These are phyloP conservation scores for Sorex araneus DNA, from an alignment of 2,113 vertebrate genomes.

Conservation along the genomic window DNA sequence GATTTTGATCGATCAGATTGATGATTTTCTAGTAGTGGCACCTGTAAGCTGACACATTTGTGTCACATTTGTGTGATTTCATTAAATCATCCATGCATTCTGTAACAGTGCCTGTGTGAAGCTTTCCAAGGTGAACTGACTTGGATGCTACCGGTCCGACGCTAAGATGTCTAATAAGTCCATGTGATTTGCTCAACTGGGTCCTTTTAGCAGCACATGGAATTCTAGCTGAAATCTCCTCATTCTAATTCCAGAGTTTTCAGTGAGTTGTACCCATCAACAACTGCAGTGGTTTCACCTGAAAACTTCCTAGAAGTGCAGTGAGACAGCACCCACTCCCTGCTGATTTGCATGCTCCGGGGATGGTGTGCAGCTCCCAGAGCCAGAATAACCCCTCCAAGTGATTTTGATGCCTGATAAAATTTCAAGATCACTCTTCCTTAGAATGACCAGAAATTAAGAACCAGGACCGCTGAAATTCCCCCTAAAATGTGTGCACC, in stretches of 20 bases:
- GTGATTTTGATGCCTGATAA: background rate
- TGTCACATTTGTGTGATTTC: background rate
- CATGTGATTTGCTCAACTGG: background rate
- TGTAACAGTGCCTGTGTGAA: background rate
- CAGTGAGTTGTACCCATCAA: background rate
- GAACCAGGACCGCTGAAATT: background rate
- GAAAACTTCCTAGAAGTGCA: background rate
- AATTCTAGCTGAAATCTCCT: background rate
- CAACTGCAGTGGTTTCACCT: background rate
- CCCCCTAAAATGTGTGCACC: background rate
- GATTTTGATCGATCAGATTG: background rate
- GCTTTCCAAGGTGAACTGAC: background rate
- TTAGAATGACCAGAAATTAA: background rate
- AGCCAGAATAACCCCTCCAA: background rate
- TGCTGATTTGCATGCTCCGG: background rate
- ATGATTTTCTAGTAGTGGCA: background rate
- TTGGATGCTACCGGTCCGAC: background rate
- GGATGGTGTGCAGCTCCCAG: background rate
- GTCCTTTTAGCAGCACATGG: background rate
- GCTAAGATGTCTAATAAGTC: constrained; percentile 32
- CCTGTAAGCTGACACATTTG: background rate
- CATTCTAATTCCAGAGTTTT: background rate
- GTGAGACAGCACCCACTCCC: background rate
- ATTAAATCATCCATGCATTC: background rate
- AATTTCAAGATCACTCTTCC: background rate